Conservation (phyloP, 2,888 invertebrate species). For the Diaprepes abbreviatus region DNA sequence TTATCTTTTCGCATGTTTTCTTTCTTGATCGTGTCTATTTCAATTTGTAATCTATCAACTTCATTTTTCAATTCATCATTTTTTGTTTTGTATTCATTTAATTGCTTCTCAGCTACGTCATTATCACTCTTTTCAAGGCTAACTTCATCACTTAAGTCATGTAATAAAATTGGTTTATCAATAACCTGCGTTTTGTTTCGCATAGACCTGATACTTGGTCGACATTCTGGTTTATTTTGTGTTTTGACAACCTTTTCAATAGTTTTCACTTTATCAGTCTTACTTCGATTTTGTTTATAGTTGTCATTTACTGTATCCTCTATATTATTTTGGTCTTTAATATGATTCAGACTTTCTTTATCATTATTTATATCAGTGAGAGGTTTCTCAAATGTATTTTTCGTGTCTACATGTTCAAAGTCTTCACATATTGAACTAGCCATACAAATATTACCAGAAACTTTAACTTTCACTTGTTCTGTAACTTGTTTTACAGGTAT, state of each 20-base stretch:
- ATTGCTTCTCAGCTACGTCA: not conserved
- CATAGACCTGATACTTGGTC: constrained; percentile 23
- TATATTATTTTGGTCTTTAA: not conserved
- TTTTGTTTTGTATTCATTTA: constrained; percentile 1
- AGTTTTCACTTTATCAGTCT: not conserved
- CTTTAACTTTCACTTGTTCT: not conserved
- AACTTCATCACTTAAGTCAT: not conserved
- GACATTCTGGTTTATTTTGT: constrained; percentile 17
- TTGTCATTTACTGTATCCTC: not conserved
- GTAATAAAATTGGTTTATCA: constrained; percentile 4
- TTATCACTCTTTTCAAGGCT: not conserved
- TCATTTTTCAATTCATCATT: constrained; percentile 18
- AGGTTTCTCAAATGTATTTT: not conserved
- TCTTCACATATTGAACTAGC: not conserved
- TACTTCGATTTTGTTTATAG: not conserved
- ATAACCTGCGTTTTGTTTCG: constrained; percentile 26
- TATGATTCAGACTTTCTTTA: not conserved
- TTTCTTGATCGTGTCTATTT: constrained; percentile 4
- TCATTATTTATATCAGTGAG: not conserved
- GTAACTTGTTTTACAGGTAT: not conserved
- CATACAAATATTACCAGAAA: not conserved
- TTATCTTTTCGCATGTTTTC: constrained; percentile 24
- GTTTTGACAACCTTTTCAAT: not conserved
- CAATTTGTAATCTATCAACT: constrained; percentile 16
- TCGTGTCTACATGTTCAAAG: not conserved